A percentile compares a stretch with the other conserved stretches of the same genome.
phyloP scores from a whole-genome alignment of 2,113 vertebrate genomes.

The Copsychus sechellarum region DNA sequence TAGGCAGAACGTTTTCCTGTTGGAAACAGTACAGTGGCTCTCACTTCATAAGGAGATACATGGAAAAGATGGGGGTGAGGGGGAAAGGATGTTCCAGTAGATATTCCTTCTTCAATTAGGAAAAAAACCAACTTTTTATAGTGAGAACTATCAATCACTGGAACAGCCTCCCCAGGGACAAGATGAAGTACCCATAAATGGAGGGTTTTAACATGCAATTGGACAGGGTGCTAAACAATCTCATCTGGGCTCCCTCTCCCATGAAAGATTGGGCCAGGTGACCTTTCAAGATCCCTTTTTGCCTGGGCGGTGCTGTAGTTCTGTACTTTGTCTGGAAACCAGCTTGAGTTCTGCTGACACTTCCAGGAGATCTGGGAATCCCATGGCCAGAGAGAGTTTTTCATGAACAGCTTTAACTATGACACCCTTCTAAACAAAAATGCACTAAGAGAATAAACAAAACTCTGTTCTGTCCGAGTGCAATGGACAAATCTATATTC shows the following conservation, averaged over 20 bases:
- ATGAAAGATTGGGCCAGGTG: neutral
- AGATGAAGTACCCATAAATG: neutral
- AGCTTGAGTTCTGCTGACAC: neutral
- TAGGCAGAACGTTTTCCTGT: neutral
- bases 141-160: neutral
- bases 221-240: neutral
- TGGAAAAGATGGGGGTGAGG: neutral
- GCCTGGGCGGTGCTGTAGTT: neutral
- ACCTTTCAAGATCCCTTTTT: neutral
- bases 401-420: neutral
- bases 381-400: neutral
- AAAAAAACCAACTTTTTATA: neutral
- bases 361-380: neutral
- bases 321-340: neutral
- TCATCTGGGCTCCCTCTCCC: neutral
- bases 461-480: neutral
- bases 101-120: neutral
- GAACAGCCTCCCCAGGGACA: neutral
- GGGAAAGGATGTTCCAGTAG: neutral
- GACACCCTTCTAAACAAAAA: neutral
- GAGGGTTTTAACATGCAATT: neutral
- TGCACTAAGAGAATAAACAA: neutral
- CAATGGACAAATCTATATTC: neutral
- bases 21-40: neutral
- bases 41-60: neutral